phyloP scores from a whole-genome alignment of 2,888 invertebrate species.

The Silvanus unidentatus region DNA sequence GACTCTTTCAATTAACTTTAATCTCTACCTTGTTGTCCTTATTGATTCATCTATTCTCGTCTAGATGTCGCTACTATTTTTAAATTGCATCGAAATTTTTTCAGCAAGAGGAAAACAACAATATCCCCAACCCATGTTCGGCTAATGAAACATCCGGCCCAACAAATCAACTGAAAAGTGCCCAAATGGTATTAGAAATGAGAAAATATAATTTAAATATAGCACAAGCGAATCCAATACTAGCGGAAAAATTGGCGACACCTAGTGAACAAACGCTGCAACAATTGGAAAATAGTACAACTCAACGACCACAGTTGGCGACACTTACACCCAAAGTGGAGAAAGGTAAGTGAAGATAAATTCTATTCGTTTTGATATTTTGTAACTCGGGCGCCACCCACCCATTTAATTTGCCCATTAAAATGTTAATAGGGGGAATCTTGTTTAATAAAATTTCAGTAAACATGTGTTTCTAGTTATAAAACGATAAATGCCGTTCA shows the following conservation, averaged over 20 bases:
- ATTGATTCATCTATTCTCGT: too few relatives aligned
- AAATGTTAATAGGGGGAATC: too few relatives aligned
- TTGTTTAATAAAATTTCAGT: too few relatives aligned
- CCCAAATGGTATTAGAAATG: constrained; percentile 40
- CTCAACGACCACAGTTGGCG: constrained; percentile 38
- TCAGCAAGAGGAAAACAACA: constrained; percentile 52
- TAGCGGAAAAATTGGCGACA: constrained; percentile 70
- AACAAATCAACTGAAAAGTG: constrained; percentile 33
- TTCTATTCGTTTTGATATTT: too few relatives aligned
- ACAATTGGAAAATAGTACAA: constrained; percentile 14
- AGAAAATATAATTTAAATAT: constrained; percentile 63
- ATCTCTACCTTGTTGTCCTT: too few relatives aligned
- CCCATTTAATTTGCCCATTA: too few relatives aligned
- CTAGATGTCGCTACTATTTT: too few relatives aligned
- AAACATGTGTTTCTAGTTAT: constrained; percentile 37
- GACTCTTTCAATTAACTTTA: constrained; percentile 22
- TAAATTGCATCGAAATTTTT: too few relatives aligned
- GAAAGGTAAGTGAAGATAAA: constrained; percentile 40
- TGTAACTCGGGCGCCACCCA: too few relatives aligned
- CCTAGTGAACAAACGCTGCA: constrained; percentile 46
- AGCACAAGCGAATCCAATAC: constrained; percentile 78
- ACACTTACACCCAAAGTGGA: constrained; percentile 44
- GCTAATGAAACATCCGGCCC: constrained; percentile 30
- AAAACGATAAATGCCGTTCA: constrained; percentile 32
- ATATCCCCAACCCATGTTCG: constrained; percentile 33